A percentile compares a stretch with the other conserved stretches of the same genome.
Conservation (phyloP, 1,140 invertebrate species). For the Ctenoplectra terminalis region DNA sequence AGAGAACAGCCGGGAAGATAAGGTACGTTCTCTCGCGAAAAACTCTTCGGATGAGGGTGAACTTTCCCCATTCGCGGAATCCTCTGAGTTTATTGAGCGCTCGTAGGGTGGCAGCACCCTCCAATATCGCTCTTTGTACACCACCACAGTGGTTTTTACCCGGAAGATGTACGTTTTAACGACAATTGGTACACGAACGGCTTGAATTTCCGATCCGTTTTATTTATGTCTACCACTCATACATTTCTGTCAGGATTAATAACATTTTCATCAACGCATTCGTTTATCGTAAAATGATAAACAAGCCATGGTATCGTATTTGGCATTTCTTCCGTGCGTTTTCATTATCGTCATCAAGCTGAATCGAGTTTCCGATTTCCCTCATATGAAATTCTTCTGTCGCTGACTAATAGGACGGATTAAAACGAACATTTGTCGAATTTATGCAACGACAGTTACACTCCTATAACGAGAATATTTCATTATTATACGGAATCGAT, state of each 20-base stretch:
- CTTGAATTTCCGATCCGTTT: not conserved
- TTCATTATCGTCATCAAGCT: not conserved
- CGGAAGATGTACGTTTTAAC: not conserved
- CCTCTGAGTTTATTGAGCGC: slow-evolving; percentile 66
- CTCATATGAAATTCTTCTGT: not conserved
- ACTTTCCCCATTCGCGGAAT: slow-evolving; percentile 36
- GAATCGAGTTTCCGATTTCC: not conserved
- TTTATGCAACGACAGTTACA: slow-evolving; percentile 24
- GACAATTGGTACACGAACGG: not conserved
- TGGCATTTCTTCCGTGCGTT: not conserved
- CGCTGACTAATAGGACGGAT: slow-evolving; percentile 32
- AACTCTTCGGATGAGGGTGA: slow-evolving; percentile 59
- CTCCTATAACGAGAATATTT: slow-evolving; percentile 34
- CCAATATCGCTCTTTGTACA: slow-evolving; percentile 56
- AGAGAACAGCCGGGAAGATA: slow-evolving; percentile 54
- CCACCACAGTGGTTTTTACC: slow-evolving; percentile 37
- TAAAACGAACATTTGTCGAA: slow-evolving; percentile 23
- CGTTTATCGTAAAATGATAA: not conserved
- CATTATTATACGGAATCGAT: slow-evolving; percentile 35
- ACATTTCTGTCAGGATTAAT: not conserved
- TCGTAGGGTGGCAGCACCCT: slow-evolving; percentile 79
- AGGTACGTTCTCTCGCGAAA: slow-evolving; percentile 41
- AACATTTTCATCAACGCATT: not conserved
- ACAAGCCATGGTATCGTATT: not conserved
- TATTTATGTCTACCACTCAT: not conserved